phyloP scores from a whole-genome alignment of 2,888 invertebrate species.

The Ophion slaviceki region DNA sequence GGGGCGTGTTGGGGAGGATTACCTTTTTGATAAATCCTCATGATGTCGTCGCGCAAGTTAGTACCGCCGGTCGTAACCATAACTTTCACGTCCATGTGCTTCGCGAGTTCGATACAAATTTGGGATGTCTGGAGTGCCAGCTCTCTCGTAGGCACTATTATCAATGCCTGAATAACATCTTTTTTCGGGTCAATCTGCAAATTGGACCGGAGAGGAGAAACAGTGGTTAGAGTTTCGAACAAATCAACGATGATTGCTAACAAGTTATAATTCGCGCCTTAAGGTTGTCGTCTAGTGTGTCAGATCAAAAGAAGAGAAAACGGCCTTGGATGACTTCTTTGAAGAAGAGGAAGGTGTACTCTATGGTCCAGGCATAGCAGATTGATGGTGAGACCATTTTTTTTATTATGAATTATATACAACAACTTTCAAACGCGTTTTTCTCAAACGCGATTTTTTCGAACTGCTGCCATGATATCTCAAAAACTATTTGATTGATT shows the following conservation, averaged over 20 bases:
- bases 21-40: conserved; percentile 99
- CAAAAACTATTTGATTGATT: no score
- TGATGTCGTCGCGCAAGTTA: conserved; percentile 98
- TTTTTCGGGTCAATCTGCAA: conserved; percentile 90
- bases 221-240: neutral
- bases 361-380: no score
- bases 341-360: no score
- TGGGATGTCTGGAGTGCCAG: conserved; percentile 99
- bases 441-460: no score
- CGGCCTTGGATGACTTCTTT: no score
- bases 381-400: no score
- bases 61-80: conserved; percentile 99
- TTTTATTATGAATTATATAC: no score
- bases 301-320: no score
- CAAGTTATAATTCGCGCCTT: neutral
- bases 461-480: no score
- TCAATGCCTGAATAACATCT: conserved; percentile 98
- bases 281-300: no score
- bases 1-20: neutral
- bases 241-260: neutral
- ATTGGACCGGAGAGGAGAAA: conserved; percentile 2
- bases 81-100: conserved; percentile 98
- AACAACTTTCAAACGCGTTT: no score
- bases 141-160: conserved; percentile 99
- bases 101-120: conserved; percentile 99